phyloP scores from a whole-genome alignment of 2,797 vertebrate genomes.

The Phrynocephalus guinanensis region DNA sequence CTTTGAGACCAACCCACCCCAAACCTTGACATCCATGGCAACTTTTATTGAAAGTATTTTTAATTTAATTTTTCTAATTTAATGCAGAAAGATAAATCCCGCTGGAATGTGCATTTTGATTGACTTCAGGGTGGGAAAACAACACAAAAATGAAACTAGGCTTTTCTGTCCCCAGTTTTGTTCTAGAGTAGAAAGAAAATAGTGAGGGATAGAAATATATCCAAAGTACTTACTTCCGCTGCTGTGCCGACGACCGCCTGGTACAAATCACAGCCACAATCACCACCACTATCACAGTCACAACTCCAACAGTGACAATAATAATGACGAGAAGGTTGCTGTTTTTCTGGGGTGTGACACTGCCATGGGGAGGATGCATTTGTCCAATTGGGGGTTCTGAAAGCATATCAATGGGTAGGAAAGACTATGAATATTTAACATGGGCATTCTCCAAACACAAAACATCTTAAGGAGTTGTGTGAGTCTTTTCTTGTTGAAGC shows the following conservation, averaged over 20 bases:
- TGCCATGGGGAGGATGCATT: slow-evolving; percentile 93
- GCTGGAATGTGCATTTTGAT: too few species aligned
- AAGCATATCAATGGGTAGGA: slow-evolving; percentile 5
- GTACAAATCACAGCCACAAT: slow-evolving; percentile 91
- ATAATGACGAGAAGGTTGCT: slow-evolving; percentile 91
- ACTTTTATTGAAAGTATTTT: too few species aligned
- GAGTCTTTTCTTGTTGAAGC: not conserved
- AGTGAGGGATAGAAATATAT: not conserved
- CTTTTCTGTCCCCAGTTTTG: not conserved
- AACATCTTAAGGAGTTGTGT: not conserved
- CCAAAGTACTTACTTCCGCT: slow-evolving; percentile 88
- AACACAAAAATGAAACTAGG: not conserved
- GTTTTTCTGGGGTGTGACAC: slow-evolving; percentile 90
- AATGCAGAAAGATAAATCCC: too few species aligned
- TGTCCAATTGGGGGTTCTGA: slow-evolving; percentile 93
- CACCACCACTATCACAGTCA: slow-evolving; percentile 86
- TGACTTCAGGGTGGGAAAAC: not conserved
- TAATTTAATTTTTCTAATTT: too few species aligned
- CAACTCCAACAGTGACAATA: slow-evolving; percentile 87
- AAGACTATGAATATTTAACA: not conserved
- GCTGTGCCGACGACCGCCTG: slow-evolving; percentile 89
- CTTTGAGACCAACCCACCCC: too few species aligned
- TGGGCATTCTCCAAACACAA: not conserved
- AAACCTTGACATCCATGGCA: too few species aligned
- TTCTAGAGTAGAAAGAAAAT: not conserved